phyloP scores from a whole-genome alignment of 2,113 vertebrate genomes.

The Sorex araneus region DNA sequence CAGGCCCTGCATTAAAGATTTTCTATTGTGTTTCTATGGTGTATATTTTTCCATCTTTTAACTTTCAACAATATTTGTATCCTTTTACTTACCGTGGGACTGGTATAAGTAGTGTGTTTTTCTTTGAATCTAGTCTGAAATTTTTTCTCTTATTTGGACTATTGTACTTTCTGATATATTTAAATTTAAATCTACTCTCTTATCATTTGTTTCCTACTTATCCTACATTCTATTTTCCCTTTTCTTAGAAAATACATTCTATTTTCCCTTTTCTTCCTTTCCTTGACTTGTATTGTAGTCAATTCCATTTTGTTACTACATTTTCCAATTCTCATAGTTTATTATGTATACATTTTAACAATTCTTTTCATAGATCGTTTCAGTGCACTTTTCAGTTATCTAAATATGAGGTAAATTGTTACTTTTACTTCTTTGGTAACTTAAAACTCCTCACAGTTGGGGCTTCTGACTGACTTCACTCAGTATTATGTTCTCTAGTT shows the following conservation, averaged over 20 bases:
- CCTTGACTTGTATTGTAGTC: background rate
- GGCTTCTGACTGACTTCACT: no score
- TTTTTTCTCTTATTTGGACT: background rate
- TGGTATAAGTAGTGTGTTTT: background rate
- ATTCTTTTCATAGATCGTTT: background rate
- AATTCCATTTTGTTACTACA: background rate
- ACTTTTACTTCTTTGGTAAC: constrained; percentile 20
- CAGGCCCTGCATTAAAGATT: no score
- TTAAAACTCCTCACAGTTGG: constrained; percentile 10
- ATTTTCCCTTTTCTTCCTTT: background rate
- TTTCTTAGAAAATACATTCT: background rate
- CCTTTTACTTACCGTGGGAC: background rate
- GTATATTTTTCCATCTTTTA: background rate
- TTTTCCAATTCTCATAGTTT: background rate
- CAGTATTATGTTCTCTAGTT: no score
- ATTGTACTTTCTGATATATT: background rate
- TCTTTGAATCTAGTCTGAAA: background rate
- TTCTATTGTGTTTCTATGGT: background rate
- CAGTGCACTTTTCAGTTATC: background rate
- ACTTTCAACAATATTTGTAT: background rate
- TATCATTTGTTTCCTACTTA: background rate
- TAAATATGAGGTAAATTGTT: background rate
- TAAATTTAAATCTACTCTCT: background rate
- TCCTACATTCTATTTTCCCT: background rate
- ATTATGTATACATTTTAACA: background rate